These are phyloP conservation scores for Fratercula arctica DNA, from an alignment of 2,797 vertebrate genomes.

Conservation along the genomic window DNA sequence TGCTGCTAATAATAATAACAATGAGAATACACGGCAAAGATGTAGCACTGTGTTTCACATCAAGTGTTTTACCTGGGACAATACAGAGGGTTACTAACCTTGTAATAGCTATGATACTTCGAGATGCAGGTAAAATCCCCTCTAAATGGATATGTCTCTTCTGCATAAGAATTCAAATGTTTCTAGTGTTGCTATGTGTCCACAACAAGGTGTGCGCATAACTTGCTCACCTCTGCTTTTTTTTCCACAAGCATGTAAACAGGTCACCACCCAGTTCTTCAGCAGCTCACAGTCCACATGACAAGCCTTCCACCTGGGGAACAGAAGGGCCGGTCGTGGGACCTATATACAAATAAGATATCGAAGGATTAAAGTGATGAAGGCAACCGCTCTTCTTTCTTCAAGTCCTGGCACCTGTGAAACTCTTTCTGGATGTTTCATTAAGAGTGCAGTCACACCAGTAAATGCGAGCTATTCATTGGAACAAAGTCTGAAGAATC, in stretches of 20 bases:
- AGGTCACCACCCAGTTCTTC: neutral
- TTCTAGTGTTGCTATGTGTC: neutral
- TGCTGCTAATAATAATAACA: neutral
- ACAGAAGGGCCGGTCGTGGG: neutral
- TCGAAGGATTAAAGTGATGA: neutral
- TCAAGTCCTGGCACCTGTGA: neutral
- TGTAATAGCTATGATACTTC: neutral
- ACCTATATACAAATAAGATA: neutral
- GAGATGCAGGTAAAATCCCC: neutral
- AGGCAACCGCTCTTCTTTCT: neutral
- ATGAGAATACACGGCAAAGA: neutral
- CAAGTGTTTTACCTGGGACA: neutral
- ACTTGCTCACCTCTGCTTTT: neutral
- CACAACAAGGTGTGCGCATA: neutral
- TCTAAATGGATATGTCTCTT: neutral
- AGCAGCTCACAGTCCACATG: neutral
- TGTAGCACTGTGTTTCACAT: neutral
- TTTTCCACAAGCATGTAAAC: neutral
- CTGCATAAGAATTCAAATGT: neutral
- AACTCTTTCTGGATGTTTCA: neutral
- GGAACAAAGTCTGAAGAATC: neutral
- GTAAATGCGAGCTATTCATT: neutral
- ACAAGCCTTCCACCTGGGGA: neutral
- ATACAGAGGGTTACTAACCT: neutral
- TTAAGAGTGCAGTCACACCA: neutral